phyloP scores from a whole-genome alignment of 2,888 invertebrate species.

The Busseola fusca region DNA sequence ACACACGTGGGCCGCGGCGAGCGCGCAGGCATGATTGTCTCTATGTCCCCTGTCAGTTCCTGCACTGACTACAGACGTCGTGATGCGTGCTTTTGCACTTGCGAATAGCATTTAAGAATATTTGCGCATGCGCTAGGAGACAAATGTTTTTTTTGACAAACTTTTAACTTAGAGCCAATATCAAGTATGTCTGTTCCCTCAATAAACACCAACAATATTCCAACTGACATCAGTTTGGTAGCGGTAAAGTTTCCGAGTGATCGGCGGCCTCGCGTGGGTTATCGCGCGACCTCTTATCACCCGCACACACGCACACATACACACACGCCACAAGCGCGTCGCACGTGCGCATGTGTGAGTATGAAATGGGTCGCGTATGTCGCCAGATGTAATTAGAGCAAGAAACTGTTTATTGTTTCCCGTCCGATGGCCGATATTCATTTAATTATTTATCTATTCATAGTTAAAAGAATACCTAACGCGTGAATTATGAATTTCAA shows the following conservation, averaged over 20 bases:
- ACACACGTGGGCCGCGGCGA: no score
- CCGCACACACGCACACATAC: slow-evolving; percentile 60
- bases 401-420: slow-evolving; percentile 71
- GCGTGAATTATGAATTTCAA: slow-evolving; percentile 33
- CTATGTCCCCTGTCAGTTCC: background rate
- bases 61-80: background rate
- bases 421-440: slow-evolving; percentile 54
- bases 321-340: slow-evolving; percentile 10
- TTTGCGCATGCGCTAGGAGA: background rate
- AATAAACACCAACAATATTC: slow-evolving; percentile 7
- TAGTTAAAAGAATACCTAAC: background rate
- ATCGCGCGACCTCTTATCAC: slow-evolving; percentile 79
- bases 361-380: slow-evolving; percentile 73
- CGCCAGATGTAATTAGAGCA: slow-evolving; percentile 75
- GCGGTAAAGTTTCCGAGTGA: slow-evolving; percentile 40
- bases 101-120: background rate
- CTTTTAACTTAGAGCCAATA: background rate
- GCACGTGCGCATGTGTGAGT: slow-evolving; percentile 41
- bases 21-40: no score
- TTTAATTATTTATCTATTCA: slow-evolving; percentile 31
- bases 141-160: no score
- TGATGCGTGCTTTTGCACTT: background rate
- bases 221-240: slow-evolving; percentile 26
- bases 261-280: slow-evolving; percentile 68
- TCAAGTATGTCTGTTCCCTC: background rate